These are phyloP conservation scores for Monomorium pharaonis DNA, from an alignment of 1,140 invertebrate species.

Conservation along the genomic window DNA sequence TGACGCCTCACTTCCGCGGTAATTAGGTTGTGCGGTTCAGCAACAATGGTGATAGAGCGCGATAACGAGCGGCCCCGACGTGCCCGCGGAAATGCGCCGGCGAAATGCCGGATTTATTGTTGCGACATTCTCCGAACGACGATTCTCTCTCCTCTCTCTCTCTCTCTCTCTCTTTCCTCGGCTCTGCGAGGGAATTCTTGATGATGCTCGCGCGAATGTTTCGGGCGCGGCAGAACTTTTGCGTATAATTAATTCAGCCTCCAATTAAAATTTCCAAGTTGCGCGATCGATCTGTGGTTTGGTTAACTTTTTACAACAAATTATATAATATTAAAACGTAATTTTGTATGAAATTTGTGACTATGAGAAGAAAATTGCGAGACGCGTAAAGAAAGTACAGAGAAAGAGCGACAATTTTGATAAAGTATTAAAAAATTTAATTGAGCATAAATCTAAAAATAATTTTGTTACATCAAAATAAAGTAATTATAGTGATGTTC, in stretches of 20 bases:
- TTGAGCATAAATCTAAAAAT: too few relatives aligned
- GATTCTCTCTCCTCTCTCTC: too few relatives aligned
- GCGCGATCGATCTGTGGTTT: background rate
- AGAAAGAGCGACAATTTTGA: too few relatives aligned
- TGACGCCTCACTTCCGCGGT: slow-evolving; percentile 65
- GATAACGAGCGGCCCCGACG: slow-evolving; percentile 57
- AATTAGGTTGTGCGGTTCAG: slow-evolving; percentile 65
- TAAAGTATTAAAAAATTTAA: too few relatives aligned
- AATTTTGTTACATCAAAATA: too few relatives aligned
- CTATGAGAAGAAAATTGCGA: background rate
- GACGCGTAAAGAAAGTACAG: too few relatives aligned
- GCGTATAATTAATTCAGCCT: background rate
- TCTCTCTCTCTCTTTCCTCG: too few relatives aligned
- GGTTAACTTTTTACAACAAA: background rate
- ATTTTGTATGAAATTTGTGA: background rate
- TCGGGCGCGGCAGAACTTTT: background rate
- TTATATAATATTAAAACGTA: background rate
- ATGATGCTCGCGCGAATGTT: slow-evolving; percentile 18
- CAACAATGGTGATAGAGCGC: slow-evolving; percentile 60
- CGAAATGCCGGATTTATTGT: slow-evolving; percentile 64
- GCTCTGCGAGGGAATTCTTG: slow-evolving; percentile 21
- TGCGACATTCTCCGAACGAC: slow-evolving; percentile 41
- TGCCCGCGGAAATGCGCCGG: slow-evolving; percentile 58
- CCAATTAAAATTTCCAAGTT: background rate
- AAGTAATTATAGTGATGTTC: too few relatives aligned